A percentile compares a stretch with the other conserved stretches of the same genome.
Conservation (phyloP, 23 tunicate species). For the Pegea sp. region DNA sequence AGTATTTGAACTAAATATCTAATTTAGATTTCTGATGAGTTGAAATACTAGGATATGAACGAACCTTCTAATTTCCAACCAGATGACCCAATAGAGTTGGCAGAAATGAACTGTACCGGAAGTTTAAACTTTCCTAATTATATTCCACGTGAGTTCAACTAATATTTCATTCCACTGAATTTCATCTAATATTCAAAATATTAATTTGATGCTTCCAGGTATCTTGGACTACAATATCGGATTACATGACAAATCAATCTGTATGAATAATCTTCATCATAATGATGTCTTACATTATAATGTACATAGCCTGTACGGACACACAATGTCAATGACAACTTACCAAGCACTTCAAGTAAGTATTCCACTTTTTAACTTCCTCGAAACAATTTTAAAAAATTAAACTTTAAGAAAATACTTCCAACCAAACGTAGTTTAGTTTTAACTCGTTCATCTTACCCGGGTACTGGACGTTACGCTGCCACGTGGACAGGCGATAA, state of each 20-base stretch:
- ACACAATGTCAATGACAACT: constrained; percentile 74
- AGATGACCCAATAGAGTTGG: constrained; percentile 50
- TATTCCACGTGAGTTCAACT: constrained; percentile 38
- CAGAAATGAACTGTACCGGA: constrained; percentile 82
- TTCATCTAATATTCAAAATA: no score
- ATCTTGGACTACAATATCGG: constrained; percentile 64
- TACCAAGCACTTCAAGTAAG: constrained; percentile 35
- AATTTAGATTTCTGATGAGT: background rate
- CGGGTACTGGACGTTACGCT: constrained; percentile 81
- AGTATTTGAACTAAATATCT: constrained; percentile 2
- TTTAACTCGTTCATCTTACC: constrained; percentile 67
- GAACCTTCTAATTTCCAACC: constrained; percentile 99
- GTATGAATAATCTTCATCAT: constrained; percentile 76
- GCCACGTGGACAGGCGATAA: constrained; percentile 97
- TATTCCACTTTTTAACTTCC: constrained; percentile 1
- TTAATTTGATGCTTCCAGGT: constrained; percentile 17
- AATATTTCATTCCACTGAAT: no score
- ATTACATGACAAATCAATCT: constrained; percentile 63
- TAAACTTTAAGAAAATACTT: constrained; percentile 23
- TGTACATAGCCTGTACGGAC: constrained; percentile 89
- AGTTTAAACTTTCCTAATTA: constrained; percentile 57
- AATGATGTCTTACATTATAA: constrained; percentile 49
- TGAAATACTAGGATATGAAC: constrained; percentile 65
- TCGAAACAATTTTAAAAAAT: background rate
- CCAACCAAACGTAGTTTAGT: constrained; percentile 73